Evolutionary conservation across 2,797 vertebrate genomes (phyloP), one percentile per base, ranked within the genome.

Genomic region (Xenopus petersii): DNA sequence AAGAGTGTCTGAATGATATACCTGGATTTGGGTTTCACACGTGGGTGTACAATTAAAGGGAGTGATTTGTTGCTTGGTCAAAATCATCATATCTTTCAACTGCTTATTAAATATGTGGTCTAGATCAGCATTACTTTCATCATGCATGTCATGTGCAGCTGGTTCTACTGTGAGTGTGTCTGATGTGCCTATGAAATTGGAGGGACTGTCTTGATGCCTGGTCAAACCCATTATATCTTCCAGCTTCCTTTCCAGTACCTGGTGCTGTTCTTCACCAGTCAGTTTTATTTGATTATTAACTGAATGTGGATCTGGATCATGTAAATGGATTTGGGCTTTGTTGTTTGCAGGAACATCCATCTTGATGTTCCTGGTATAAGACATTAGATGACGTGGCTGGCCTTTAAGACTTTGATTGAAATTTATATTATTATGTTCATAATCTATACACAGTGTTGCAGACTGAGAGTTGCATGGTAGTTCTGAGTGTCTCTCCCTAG

Each of bases 51-150:
- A 10, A 24, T 42, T 10, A 10, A 16, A 10, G 26, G 30, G 12
- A 42, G 4, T 7, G 1, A 15, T 21, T 3, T 4, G 3, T 2
- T 56, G 51, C 33, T 66, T 81, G 16, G 79, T 71, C 0, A 62
- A 49, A 1, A 77, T 17, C 75, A 72, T 61, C 73, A 76, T 74
- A 0, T 47, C 36, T 10, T 63, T 70, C 13, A 79, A 30, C 42
- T 51, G 33, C 1, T 26, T 17, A 0, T 55, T 49, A 0, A 56
- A 42, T 2, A 26, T 10, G 2, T 33, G 26, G 9, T 49, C 36
- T 21, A 77, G 12, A 15, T 64, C 30, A 24, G 16, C 1, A 5
- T 55, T 10, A 0, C 8, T 26, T 3, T 56, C 65, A 36, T 56
- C 74, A 16, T 12, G 2, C 12, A 30, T 10, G n/a, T 42, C 13